These are phyloP conservation scores for Cheilosia impressa DNA, from an alignment of 2,888 invertebrate species.

Conservation along the genomic window DNA sequence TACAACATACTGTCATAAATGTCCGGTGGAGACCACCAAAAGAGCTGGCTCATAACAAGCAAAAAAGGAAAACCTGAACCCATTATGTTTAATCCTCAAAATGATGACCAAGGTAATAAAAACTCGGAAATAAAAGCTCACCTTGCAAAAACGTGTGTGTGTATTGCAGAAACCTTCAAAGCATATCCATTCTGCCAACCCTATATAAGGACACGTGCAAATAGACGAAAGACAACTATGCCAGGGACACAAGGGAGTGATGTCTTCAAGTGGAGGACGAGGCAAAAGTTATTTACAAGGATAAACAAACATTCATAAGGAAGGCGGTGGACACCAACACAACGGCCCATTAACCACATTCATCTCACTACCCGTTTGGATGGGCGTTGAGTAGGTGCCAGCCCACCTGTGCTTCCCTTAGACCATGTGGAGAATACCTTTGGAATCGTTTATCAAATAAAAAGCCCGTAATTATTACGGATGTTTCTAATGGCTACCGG, in stretches of 20 bases:
- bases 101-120: slow-evolving; percentile 72
- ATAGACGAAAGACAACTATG: slow-evolving; percentile 42
- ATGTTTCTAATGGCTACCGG: slow-evolving; percentile 61
- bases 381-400: slow-evolving; percentile 36
- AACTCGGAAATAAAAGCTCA: slow-evolving; percentile 71
- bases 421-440: slow-evolving; percentile 38
- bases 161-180: slow-evolving; percentile 18
- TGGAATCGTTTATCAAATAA: slow-evolving; percentile 70
- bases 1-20: slow-evolving; percentile 60
- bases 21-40: slow-evolving; percentile 40
- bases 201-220: slow-evolving; percentile 54
- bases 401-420: slow-evolving; percentile 45
- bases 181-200: slow-evolving; percentile 31
- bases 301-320: slow-evolving; percentile 59
- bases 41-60: slow-evolving; percentile 45
- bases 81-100: slow-evolving; percentile 72
- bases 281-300: slow-evolving; percentile 59
- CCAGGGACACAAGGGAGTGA: slow-evolving; percentile 10
- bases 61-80: slow-evolving; percentile 61
- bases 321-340: slow-evolving; percentile 32
- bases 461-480: slow-evolving; percentile 69
- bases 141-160: slow-evolving; percentile 62
- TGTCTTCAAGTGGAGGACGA: slow-evolving; percentile 44
- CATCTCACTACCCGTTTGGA: slow-evolving; percentile 24
- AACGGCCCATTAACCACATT: slow-evolving; percentile 45